These are phyloP conservation scores for Eupithecia subumbrata DNA, from an alignment of 2,888 invertebrate genomes.

Conservation along the genomic window DNA sequence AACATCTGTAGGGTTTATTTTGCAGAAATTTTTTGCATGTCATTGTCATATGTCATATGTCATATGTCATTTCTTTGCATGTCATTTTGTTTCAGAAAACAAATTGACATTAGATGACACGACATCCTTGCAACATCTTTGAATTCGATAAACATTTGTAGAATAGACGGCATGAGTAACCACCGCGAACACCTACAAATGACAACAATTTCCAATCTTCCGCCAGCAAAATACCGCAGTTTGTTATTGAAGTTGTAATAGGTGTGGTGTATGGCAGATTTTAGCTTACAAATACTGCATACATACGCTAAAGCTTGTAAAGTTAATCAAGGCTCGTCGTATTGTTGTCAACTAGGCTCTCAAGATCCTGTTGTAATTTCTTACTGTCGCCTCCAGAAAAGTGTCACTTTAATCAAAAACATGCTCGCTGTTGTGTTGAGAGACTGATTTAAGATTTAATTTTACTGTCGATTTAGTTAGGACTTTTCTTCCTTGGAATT, in stretches of 20 bases:
- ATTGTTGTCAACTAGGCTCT: neutral
- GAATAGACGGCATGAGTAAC: neutral
- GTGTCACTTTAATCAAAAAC: neutral
- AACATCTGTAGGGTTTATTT: neutral
- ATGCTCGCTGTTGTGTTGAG: neutral
- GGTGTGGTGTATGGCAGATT: neutral
- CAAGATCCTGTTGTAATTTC: neutral
- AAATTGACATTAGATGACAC: too few species aligned
- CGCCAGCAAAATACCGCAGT: neutral
- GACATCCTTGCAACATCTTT: neutral
- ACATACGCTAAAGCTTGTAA: neutral
- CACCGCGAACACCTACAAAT: neutral
- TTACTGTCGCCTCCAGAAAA: neutral
- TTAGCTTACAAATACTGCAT: neutral
- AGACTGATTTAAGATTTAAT: neutral
- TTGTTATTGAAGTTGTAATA: neutral
- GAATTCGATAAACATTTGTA: neutral
- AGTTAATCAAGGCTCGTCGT: neutral
- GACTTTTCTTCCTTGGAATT: too few species aligned
- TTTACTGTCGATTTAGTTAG: too few species aligned
- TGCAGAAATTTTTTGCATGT: neutral
- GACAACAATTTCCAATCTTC: neutral
- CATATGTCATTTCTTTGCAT: too few species aligned
- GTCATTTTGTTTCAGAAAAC: too few species aligned
- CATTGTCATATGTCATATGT: too few species aligned